These are phyloP conservation scores for Ypsolopha sequella DNA, from an alignment of 2,888 invertebrate species.

Conservation along the genomic window DNA sequence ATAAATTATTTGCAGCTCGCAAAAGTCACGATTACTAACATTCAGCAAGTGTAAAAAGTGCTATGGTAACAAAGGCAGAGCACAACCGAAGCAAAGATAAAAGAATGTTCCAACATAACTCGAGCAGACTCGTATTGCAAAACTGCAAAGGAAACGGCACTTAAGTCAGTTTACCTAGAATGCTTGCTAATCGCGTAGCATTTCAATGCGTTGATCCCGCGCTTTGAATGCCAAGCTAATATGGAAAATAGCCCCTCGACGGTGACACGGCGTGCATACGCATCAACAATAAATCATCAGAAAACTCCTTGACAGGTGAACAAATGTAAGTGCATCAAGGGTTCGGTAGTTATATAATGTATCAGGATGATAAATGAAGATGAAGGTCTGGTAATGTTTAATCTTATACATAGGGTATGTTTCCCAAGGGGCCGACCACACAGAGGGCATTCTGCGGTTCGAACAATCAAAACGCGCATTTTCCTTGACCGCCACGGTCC, in stretches of 20 bases:
- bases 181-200: constrained; percentile 17
- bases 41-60: too few relatives aligned
- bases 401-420: too few relatives aligned
- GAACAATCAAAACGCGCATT: too few relatives aligned
- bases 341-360: too few relatives aligned
- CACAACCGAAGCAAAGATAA: neutral
- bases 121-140: constrained; percentile 6
- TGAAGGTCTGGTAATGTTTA: too few relatives aligned
- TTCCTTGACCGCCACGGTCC: too few relatives aligned
- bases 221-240: constrained; percentile 26
- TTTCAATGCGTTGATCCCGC: constrained; percentile 22
- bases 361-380: too few relatives aligned
- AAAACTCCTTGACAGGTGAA: neutral
- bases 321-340: neutral
- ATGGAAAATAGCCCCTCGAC: constrained; percentile 12
- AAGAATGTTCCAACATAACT: neutral
- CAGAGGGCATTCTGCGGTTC: too few relatives aligned
- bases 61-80: too few relatives aligned
- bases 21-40: neutral
- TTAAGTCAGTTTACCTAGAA: constrained; percentile 22
- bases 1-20: too few relatives aligned
- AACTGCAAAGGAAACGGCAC: constrained; percentile 13
- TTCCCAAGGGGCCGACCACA: too few relatives aligned
- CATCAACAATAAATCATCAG: neutral
- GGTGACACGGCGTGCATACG: neutral